phyloP scores from a whole-genome alignment of 2,797 vertebrate genomes.

The Philypnodon macrostomus region DNA sequence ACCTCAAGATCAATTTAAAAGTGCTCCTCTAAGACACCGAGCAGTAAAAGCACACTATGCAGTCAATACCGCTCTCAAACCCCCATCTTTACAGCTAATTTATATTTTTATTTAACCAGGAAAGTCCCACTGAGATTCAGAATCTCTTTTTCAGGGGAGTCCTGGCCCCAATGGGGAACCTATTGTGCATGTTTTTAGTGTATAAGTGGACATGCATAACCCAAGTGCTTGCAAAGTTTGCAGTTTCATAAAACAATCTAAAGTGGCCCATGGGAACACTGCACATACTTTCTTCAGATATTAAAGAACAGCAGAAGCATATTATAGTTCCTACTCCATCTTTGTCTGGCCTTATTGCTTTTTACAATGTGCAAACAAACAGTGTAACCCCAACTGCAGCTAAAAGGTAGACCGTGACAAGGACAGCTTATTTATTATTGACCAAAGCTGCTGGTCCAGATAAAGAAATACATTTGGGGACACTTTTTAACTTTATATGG shows the following conservation, averaged over 20 bases:
- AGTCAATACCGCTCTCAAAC: slow-evolving; percentile 17
- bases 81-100: slow-evolving; percentile 26
- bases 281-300: slow-evolving; percentile 27
- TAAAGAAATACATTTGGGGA: too few relatives aligned
- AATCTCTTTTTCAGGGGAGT: too few relatives aligned
- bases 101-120: too few relatives aligned
- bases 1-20: too few relatives aligned
- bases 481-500: too few relatives aligned
- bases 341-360: slow-evolving; percentile 9
- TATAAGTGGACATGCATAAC: slow-evolving; percentile 31
- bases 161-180: too few relatives aligned
- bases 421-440: slow-evolving; percentile 1
- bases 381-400: not conserved
- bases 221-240: slow-evolving; percentile 10
- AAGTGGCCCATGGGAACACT: slow-evolving; percentile 27
- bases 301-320: slow-evolving; percentile 30
- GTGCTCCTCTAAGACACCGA: not conserved
- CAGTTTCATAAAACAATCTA: slow-evolving; percentile 24
- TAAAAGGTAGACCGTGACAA: slow-evolving; percentile 4
- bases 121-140: too few relatives aligned
- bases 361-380: slow-evolving; percentile 9
- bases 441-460: not conserved
- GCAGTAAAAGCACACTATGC: not conserved
- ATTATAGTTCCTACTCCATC: slow-evolving; percentile 14
- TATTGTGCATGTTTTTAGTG: too few relatives aligned